Evolutionary conservation across 2,888 invertebrate genomes (phyloP), one percentile per base, ranked within the genome.

Genomic region (Brenthis daphne): DNA sequence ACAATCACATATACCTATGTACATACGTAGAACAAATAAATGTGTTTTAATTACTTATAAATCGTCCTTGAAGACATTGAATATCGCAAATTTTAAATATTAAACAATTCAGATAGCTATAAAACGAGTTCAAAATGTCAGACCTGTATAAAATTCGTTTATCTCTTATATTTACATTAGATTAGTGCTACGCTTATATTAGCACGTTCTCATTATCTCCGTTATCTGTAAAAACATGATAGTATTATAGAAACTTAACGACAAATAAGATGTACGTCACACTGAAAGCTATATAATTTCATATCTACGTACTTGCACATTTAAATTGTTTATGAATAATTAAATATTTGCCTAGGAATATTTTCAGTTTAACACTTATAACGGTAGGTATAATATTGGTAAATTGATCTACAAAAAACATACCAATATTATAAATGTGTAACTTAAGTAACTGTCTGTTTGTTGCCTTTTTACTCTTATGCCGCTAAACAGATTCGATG

Each of bases 131-230:
- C 29, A 60, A 60, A 50, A 60, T 50, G 60, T 60, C 48, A 60
- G 50, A 29, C n/a, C n/a, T 48, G 11, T 50, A 29, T 43, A 24
- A 60, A 60, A 13, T 54, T 43, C 8, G 12, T 20, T 65, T 66
- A 66, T 58, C 54, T 60, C 14, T n/a, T 29, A 29, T 63, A 43
- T 67, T 67, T 61, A 50, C 61, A 61, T 61, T 24, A 56, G 67
- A 61, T 61, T 65, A 65, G 16, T 55, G 16, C 16, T 58, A 64
- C 64, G 67, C 58, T 64, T 48, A 50, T 13, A 29, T 16, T 55
- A 55, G 65, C 71, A 68, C 66, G 67, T 67, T 57, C 63, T 24
- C 54, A 29, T 67, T 64, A 65, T 56, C 57, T 51, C 20, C 29
- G 20, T 51, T 67, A 68, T 68, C 50, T 64, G 12, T 11, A 6